phyloP scores from a whole-genome alignment of 2,888 invertebrate species.

The Dastarcus helophoroides region DNA sequence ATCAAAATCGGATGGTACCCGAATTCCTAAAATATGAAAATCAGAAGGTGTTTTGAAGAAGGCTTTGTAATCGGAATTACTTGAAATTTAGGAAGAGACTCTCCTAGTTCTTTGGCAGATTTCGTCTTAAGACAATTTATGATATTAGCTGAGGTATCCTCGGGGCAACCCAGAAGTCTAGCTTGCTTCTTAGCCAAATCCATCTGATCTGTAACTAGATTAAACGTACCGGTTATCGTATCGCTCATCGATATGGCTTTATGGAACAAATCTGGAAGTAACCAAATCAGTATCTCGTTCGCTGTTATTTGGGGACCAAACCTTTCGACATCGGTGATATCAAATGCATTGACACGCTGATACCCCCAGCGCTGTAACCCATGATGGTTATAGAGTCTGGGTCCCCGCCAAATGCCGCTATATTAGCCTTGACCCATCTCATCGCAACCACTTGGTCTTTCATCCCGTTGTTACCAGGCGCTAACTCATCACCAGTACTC shows the following conservation, averaged over 20 bases:
- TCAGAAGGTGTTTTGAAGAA: no score
- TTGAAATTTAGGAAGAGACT: slow-evolving; percentile 38
- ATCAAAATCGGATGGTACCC: slow-evolving; percentile 41
- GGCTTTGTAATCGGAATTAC: no score
- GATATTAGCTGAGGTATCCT: slow-evolving; percentile 42
- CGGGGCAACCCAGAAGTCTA: slow-evolving; percentile 45
- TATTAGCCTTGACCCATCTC: slow-evolving; percentile 55
- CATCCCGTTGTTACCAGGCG: slow-evolving; percentile 57
- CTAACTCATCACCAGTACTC: slow-evolving; percentile 51
- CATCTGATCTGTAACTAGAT: slow-evolving; percentile 42
- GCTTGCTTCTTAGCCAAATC: slow-evolving; percentile 53
- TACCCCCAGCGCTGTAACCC: slow-evolving; percentile 43
- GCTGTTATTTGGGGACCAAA: slow-evolving; percentile 12
- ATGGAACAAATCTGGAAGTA: slow-evolving; percentile 50
- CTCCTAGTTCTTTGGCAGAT: slow-evolving; percentile 38
- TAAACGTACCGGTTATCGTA: slow-evolving; percentile 43
- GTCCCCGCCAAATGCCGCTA: slow-evolving; percentile 56
- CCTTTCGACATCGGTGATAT: slow-evolving; percentile 56
- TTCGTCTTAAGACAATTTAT: slow-evolving; percentile 48
- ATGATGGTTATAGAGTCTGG: slow-evolving; percentile 49
- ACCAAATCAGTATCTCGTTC: no score
- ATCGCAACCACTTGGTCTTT: slow-evolving; percentile 59
- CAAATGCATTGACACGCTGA: slow-evolving; percentile 39
- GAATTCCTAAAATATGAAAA: slow-evolving; percentile 43
- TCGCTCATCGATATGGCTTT: slow-evolving; percentile 58